These are phyloP conservation scores for Dusona sp. DNA, from an alignment of 2,888 invertebrate genomes.

Conservation along the genomic window DNA sequence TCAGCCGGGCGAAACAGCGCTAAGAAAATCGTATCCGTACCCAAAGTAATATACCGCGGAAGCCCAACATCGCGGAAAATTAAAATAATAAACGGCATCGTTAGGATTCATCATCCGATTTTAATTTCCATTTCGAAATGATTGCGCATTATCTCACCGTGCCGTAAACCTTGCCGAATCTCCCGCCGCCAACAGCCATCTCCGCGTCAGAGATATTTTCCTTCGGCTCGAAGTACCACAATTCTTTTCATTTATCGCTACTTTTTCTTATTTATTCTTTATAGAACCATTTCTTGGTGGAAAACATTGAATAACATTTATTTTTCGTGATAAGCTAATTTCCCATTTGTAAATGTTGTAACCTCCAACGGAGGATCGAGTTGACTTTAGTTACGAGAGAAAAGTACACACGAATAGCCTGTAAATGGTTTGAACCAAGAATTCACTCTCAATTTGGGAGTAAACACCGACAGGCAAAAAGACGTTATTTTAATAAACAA, in stretches of 20 bases:
- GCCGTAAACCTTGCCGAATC: slow-evolving; percentile 82
- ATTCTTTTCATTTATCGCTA: slow-evolving; percentile 18
- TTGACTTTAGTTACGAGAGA: background rate
- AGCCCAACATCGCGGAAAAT: slow-evolving; percentile 80
- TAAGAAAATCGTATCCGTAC: slow-evolving; percentile 49
- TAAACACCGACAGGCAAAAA: background rate
- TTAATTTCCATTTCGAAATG: slow-evolving; percentile 85
- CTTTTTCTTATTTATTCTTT: background rate
- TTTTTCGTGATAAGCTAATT: background rate
- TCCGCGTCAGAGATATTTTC: slow-evolving; percentile 36
- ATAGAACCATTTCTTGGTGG: background rate
- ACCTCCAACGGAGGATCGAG: too few relatives aligned
- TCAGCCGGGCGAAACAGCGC: slow-evolving; percentile 47
- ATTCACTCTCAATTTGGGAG: background rate
- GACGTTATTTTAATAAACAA: background rate
- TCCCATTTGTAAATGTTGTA: background rate
- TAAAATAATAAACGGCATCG: slow-evolving; percentile 85
- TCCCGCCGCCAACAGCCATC: slow-evolving; percentile 77
- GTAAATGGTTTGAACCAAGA: background rate
- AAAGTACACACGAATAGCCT: background rate
- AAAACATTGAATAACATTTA: background rate
- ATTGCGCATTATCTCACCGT: slow-evolving; percentile 84
- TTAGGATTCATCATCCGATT: slow-evolving; percentile 85
- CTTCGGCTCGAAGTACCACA: slow-evolving; percentile 13
- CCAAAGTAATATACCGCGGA: slow-evolving; percentile 28